Evolutionary conservation across 2,797 vertebrate species (phyloP).

Genomic region (Australoheros facetus): DNA sequence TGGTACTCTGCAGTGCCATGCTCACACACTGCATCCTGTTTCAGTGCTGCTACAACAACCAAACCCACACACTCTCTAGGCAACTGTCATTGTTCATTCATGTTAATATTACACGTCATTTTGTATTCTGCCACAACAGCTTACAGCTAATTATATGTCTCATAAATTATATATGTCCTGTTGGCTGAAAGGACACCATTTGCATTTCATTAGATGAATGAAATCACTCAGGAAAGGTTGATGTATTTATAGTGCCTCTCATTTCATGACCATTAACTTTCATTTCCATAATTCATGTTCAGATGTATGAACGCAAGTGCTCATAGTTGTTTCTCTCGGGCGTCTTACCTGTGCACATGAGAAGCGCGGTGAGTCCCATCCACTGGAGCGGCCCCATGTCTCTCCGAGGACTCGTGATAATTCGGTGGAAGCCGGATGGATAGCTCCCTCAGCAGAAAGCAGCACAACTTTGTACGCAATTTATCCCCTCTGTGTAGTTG

Average conservation of each 20-base stretch:
- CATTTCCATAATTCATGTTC: conserved; percentile 23
- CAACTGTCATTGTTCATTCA: conserved; percentile 69
- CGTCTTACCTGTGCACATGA: conserved; percentile 79
- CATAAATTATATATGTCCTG: conserved; percentile 69
- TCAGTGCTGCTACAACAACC: conserved; percentile 33
- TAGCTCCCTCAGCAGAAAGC: conserved; percentile 53
- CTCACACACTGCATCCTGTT: conserved; percentile 38
- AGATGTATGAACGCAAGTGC: conserved; percentile 6
- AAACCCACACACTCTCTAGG: conserved; percentile 44
- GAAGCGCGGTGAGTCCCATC: conserved; percentile 69
- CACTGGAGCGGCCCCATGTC: conserved; percentile 59
- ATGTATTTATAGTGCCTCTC: conserved; percentile 42
- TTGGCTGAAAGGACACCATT: conserved; percentile 61
- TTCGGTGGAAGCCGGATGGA: conserved; percentile 22
- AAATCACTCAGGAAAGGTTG: conserved; percentile 48
- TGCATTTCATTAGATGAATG: conserved; percentile 67
- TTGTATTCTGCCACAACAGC: conserved; percentile 73
- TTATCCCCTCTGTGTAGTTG: conserved; percentile 55
- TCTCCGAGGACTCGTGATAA: conserved; percentile 55
- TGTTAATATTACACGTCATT: conserved; percentile 72
- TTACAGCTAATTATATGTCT: conserved; percentile 73
- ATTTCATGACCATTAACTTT: conserved; percentile 26
- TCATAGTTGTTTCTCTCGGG: not conserved
- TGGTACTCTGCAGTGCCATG: conserved; percentile 55
- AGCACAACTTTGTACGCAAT: conserved; percentile 52